Evolutionary conservation across 2,797 vertebrate genomes (phyloP).

Genomic region (Carapus acus): DNA sequence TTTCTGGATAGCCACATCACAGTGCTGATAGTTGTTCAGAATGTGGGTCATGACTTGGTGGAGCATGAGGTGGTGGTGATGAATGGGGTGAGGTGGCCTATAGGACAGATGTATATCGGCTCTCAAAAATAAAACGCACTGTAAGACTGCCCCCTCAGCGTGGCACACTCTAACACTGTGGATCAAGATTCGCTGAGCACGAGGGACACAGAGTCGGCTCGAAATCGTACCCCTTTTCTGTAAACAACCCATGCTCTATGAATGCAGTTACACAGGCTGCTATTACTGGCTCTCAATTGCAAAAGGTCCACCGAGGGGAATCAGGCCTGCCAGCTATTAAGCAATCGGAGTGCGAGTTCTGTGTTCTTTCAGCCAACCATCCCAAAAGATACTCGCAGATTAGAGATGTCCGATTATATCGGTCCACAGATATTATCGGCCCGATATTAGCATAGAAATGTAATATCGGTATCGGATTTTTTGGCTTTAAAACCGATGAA

Average conservation of each 20-base stretch:
- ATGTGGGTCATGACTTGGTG: too few species aligned
- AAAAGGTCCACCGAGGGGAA: background rate
- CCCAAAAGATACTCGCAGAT: too few species aligned
- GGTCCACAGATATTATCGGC: too few species aligned
- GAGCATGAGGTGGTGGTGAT: too few species aligned
- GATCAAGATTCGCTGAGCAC: constrained; percentile 56
- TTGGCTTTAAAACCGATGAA: too few species aligned
- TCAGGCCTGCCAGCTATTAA: background rate
- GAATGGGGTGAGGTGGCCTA: background rate
- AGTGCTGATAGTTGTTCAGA: too few species aligned
- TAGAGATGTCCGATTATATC: too few species aligned
- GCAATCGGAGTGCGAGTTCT: background rate
- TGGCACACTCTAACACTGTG: constrained; percentile 2
- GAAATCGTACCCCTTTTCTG: constrained; percentile 44
- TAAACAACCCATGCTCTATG: constrained; percentile 41
- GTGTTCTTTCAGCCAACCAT: background rate
- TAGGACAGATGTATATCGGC: background rate
- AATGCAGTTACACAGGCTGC: background rate
- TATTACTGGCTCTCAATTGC: background rate
- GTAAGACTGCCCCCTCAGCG: background rate
- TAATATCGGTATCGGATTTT: too few species aligned
- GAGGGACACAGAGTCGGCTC: constrained; percentile 34
- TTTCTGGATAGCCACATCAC: too few species aligned
- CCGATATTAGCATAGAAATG: too few species aligned
- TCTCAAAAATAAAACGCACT: background rate